Evolutionary conservation across 2,797 vertebrate genomes (phyloP).

Genomic region (Scolopax rusticola): DNA sequence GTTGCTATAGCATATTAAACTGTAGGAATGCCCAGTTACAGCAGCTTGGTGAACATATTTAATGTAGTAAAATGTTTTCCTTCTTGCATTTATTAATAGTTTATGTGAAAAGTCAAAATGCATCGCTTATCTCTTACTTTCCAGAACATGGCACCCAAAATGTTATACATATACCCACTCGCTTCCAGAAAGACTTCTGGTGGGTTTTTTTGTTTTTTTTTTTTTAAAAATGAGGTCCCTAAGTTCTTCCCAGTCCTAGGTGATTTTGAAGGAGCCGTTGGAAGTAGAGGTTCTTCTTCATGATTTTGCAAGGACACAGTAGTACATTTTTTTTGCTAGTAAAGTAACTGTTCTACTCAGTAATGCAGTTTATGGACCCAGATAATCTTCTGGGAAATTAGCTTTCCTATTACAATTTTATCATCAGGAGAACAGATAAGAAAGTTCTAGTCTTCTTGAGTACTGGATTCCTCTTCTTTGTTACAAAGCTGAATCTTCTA

Average conservation of each 20-base stretch:
- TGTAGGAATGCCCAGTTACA: background rate
- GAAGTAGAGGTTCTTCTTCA: background rate
- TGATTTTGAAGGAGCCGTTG: background rate
- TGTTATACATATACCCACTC: slow-evolving; percentile 46
- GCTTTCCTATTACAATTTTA: background rate
- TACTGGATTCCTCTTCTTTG: background rate
- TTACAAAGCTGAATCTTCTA: background rate
- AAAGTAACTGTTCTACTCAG: background rate
- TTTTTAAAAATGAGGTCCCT: background rate
- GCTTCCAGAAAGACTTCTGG: slow-evolving; percentile 35
- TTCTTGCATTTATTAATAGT: slow-evolving; percentile 65
- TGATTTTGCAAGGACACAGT: background rate
- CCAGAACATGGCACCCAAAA: slow-evolving; percentile 63
- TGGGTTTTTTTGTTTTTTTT: slow-evolving; percentile 31
- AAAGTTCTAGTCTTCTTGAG: background rate
- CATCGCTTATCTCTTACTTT: slow-evolving; percentile 55
- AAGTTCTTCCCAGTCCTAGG: background rate
- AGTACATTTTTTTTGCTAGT: background rate
- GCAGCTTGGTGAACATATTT: slow-evolving; percentile 50
- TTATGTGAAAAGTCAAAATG: slow-evolving; percentile 57
- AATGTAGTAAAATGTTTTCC: slow-evolving; percentile 32
- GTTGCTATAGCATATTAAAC: background rate
- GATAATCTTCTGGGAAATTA: background rate
- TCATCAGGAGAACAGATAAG: background rate
- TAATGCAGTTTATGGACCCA: background rate